phyloP scores from a whole-genome alignment of 2,113 vertebrate genomes.

The Dolichallabes microphthalmus region DNA sequence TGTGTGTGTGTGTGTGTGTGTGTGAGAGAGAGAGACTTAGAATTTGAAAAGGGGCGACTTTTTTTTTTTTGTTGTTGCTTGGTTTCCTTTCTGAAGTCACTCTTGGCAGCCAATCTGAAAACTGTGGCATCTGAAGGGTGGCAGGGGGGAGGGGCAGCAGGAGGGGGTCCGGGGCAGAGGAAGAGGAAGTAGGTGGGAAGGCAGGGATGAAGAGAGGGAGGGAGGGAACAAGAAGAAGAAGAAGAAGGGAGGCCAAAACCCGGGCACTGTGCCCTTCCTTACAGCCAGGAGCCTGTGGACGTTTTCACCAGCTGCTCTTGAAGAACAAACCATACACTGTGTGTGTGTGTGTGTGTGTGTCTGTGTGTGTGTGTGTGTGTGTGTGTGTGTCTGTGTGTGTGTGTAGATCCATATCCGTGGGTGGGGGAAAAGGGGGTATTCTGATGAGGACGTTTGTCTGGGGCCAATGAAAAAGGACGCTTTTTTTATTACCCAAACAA shows the following conservation, averaged over 20 bases:
- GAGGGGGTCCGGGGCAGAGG: slow-evolving; percentile 53
- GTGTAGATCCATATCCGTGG: no score
- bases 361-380: neutral
- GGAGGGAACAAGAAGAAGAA: slow-evolving; percentile 32
- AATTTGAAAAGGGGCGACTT: slow-evolving; percentile 31
- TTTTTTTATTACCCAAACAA: no score
- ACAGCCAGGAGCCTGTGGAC: slow-evolving; percentile 65
- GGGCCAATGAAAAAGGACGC: no score
- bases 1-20: slow-evolving; percentile 16
- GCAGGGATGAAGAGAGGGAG: neutral
- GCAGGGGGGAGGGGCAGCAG: slow-evolving; percentile 27
- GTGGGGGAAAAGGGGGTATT: slow-evolving; percentile 51
- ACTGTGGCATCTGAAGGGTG: slow-evolving; percentile 46
- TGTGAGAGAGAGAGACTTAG: neutral
- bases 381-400: slow-evolving; percentile 51
- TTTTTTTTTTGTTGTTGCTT: slow-evolving; percentile 17
- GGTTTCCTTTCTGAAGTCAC: slow-evolving; percentile 42
- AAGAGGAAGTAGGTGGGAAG: slow-evolving; percentile 44
- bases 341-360: slow-evolving; percentile 23
- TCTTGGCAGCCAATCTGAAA: slow-evolving; percentile 66
- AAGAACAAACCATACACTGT: slow-evolving; percentile 71
- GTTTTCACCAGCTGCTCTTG: slow-evolving; percentile 70
- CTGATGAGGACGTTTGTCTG: neutral
- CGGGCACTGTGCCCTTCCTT: slow-evolving; percentile 51
- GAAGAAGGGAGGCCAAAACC: slow-evolving; percentile 15